A percentile compares a stretch with the other conserved stretches of the same genome.
Evolutionary conservation across 2,113 vertebrate species (phyloP).

Genomic region (Hyla sarda): DNA sequence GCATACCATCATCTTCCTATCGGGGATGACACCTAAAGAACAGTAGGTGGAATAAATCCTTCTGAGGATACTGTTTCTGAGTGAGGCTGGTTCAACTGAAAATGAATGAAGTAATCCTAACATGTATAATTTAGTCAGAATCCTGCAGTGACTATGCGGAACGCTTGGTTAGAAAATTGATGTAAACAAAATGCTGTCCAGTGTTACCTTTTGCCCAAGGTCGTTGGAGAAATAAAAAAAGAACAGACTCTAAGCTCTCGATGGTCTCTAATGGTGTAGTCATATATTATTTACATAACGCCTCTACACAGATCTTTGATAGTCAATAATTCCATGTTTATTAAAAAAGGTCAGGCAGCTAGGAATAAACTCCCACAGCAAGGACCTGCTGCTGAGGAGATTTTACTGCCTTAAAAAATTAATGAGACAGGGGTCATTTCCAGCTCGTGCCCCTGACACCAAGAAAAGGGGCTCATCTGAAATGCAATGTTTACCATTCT

Average conservation of each 20-base stretch:
- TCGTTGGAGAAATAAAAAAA: constrained; percentile 42
- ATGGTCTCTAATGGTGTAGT: constrained; percentile 22
- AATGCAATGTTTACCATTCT: constrained; percentile 34
- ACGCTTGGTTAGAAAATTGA: background rate
- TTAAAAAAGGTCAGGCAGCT: constrained; percentile 56
- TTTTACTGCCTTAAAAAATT: constrained; percentile 48
- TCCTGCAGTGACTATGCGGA: constrained; percentile 33
- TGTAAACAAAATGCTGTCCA: constrained; percentile 38
- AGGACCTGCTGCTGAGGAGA: too few species aligned
- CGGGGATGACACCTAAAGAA: background rate
- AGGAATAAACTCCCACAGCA: constrained; percentile 51
- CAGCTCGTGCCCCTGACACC: constrained; percentile 22
- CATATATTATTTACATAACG: constrained; percentile 58
- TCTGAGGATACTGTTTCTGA: background rate
- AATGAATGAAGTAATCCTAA: background rate
- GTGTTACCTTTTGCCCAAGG: constrained; percentile 35
- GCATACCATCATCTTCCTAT: background rate
- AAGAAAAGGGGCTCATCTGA: background rate
- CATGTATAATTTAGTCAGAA: constrained; percentile 38
- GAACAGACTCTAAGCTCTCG: background rate
- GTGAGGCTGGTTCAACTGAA: background rate
- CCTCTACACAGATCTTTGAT: constrained; percentile 53
- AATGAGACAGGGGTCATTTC: constrained; percentile 44
- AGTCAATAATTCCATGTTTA: constrained; percentile 59
- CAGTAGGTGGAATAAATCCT: background rate